Evolutionary conservation across 2,113 vertebrate genomes (phyloP), one percentile per base, ranked within the genome.

Genomic region (Pongo abelii): DNA sequence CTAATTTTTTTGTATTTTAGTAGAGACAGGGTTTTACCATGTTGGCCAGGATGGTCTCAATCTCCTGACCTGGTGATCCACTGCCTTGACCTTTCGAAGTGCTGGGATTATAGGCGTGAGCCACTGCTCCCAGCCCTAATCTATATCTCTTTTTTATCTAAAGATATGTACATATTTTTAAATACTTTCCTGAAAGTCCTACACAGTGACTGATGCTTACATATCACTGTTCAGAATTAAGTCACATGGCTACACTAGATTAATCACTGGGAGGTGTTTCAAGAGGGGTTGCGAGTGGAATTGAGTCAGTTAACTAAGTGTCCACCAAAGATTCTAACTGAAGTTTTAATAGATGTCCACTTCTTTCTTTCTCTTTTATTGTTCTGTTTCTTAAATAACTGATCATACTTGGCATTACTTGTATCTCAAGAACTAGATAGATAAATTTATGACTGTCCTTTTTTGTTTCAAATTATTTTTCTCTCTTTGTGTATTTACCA

Each of bases 381-480:
- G 7, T 35, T 27, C 32, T 43, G 0, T 69, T 92, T 97, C 75
- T 96, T 23, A 80, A 93, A 85, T 91, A 93, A 43, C 8, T 67
- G 70, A 35, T 74, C 30, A 12, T 48, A 61, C 25, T 52, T 91
- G 43, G 46, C 43, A 14, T 59, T 93, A 85, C 40, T 78, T 57
- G 1, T 67, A 91, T 59, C 22, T 55, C 57, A 95, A 81, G 30
- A 75, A 46, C 27, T 81, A 83, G 50, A 46, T 40, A 86, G 6
- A 61, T 48, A 90, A 40, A 27, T 17, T 61, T 87, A 48, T 69
- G 32, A 40, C 70, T 81, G 16, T n/a, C 27, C 27, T 59, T 84
- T 94, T 77, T 38, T 11, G 23, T 90, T 89, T 93, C 35, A 84
- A 40, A 61, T 75, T 64, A 57, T 17, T 46, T 92, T 97, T 78